Percentiles rank a stretch among this genome's conserved stretches.
These are phyloP conservation scores for Catonia carolina DNA, from an alignment of 2,888 invertebrate genomes.

Conservation along the genomic window DNA sequence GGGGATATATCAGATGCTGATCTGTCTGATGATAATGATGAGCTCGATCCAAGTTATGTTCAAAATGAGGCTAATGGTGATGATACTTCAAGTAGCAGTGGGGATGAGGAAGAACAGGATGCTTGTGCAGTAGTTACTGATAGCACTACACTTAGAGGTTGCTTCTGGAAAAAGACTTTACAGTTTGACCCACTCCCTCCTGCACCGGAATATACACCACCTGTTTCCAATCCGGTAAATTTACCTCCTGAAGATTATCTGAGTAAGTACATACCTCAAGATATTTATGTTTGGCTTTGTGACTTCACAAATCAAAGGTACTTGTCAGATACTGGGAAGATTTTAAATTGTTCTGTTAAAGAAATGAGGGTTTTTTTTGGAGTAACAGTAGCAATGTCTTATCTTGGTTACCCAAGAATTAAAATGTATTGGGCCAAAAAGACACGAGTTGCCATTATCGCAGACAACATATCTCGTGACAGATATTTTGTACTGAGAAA, in stretches of 20 bases:
- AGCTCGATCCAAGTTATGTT: too few relatives aligned
- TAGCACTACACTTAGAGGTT: too few relatives aligned
- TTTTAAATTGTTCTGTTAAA: not conserved
- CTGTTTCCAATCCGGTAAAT: not conserved
- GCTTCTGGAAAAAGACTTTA: slow-evolving; percentile 12
- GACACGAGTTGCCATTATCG: not conserved
- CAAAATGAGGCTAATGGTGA: too few relatives aligned
- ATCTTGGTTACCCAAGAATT: slow-evolving; percentile 13
- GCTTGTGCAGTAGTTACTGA: too few relatives aligned
- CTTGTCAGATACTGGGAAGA: not conserved
- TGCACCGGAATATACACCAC: not conserved
- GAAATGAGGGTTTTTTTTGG: slow-evolving; percentile 4
- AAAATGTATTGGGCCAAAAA: slow-evolving; percentile 16
- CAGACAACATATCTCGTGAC: slow-evolving; percentile 7
- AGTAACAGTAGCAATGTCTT: slow-evolving; percentile 15
- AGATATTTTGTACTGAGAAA: slow-evolving; percentile 9
- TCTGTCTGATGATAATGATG: too few relatives aligned
- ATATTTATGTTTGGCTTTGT: not conserved
- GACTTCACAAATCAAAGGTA: not conserved
- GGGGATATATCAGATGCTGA: too few relatives aligned
- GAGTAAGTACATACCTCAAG: slow-evolving; percentile 5
- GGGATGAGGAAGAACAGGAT: too few relatives aligned
- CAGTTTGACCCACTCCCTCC: slow-evolving; percentile 12
- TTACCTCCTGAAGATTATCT: slow-evolving; percentile 10
- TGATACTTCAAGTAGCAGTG: too few relatives aligned